Evolutionary conservation across 2,797 vertebrate genomes (phyloP), one percentile per base, ranked within the genome.

Genomic region (Oceanodroma leucorhoa): DNA sequence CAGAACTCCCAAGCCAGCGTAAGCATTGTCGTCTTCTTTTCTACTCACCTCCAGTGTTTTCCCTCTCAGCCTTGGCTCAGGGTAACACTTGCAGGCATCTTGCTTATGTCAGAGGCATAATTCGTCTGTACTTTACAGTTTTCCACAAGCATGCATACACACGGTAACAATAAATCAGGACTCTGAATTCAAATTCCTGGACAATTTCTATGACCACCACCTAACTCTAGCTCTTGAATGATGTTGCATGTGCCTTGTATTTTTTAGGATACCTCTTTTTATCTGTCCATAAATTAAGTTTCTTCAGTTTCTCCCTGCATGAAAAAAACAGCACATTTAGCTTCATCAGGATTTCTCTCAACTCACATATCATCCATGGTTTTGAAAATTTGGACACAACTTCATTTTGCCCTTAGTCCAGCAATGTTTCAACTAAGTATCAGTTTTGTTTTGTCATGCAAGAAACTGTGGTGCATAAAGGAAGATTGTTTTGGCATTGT

Each of bases 341-440:
- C 17, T 53, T 14, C 34, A 54, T 53, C 14, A 51, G 9, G 29
- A 7, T 55, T 55, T 66, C 27, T 57, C 36, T 83, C 36, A 77
- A 73, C 32, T 66, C 36, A 18, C 4, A 5, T 53, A 23, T 41
- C 8, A 51, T 65, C 16, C 0, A 0, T 24, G 15, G 1, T 36
- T 94, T 89, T 90, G 36, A 91, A 79, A 66, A 91, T 62, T 50
- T 46, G 51, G 40, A 30, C 20, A 55, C 10, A 50, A 64, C 29
- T 88, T 83, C 23, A 50, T 65, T 48, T 79, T 84, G 13, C 11
- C 23, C 11, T 53, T 69, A 61, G 13, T 84, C 41, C 54, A 66
- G 9, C 4, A 43, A 11, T 50, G 14, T 70, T 77, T 82, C 26
- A 51, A 45, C 7, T 20, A 73, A 66, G 27, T 34, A 55, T 41